These are phyloP conservation scores for Diarsia brunnea DNA, from an alignment of 2,888 invertebrate species.

Conservation along the genomic window DNA sequence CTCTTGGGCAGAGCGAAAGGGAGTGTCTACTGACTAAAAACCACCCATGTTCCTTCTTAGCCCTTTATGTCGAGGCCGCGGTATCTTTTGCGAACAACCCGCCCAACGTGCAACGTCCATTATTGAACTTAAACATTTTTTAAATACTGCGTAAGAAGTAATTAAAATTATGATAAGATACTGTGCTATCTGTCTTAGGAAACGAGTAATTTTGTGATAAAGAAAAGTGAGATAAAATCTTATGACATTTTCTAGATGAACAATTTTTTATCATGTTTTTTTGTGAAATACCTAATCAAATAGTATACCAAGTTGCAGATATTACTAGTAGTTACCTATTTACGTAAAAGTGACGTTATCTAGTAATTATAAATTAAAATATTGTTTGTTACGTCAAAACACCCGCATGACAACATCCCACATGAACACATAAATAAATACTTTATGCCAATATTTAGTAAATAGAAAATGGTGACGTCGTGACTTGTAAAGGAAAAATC, in stretches of 20 bases:
- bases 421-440: slow-evolving; percentile 7
- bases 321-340: background rate
- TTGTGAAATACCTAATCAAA: slow-evolving; percentile 34
- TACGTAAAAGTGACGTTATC: slow-evolving; percentile 16
- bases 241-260: slow-evolving; percentile 32
- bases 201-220: slow-evolving; percentile 46
- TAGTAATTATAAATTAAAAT: slow-evolving; percentile 25
- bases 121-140: too few species aligned
- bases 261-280: slow-evolving; percentile 34
- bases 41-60: too few species aligned
- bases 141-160: slow-evolving; percentile 20
- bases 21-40: too few species aligned
- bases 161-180: slow-evolving; percentile 44
- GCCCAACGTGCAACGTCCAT: too few species aligned
- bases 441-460: background rate
- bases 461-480: background rate
- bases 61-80: too few species aligned
- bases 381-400: slow-evolving; percentile 1
- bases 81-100: too few species aligned
- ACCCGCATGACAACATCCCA: slow-evolving; percentile 15
- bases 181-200: slow-evolving; percentile 28
- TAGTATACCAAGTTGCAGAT: background rate
- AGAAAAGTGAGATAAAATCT: slow-evolving; percentile 39
- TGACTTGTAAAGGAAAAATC: background rate
- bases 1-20: too few species aligned